Conservation (phyloP, 1,140 invertebrate genomes). For the Panonychus citri region DNA sequence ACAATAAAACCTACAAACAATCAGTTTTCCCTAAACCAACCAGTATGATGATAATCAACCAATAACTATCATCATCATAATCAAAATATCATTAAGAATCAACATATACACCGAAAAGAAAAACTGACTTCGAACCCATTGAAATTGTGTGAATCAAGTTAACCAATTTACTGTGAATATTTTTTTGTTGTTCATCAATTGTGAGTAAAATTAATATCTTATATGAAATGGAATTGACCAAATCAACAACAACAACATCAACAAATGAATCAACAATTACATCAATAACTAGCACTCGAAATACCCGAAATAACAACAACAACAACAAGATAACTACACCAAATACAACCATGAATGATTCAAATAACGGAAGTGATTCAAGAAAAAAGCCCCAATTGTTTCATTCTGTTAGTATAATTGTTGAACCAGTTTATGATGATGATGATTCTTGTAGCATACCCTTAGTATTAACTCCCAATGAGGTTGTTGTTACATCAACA, state of each 20-base stretch:
- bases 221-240: not conserved
- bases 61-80: too few relatives aligned
- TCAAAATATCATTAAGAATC: too few relatives aligned
- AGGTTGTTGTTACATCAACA: not conserved
- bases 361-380: too few relatives aligned
- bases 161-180: too few relatives aligned
- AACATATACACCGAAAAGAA: too few relatives aligned
- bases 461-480: not conserved
- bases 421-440: slow-evolving; percentile 6
- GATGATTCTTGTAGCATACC: not conserved
- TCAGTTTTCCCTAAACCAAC: too few relatives aligned
- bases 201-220: too few relatives aligned
- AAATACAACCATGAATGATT: not conserved
- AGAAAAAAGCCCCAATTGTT: not conserved
- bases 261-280: not conserved
- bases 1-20: too few relatives aligned
- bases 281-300: not conserved
- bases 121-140: too few relatives aligned
- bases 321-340: not conserved
- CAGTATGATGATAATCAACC: too few relatives aligned
- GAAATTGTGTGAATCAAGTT: too few relatives aligned
- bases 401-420: slow-evolving; percentile 11
- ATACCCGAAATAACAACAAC: not conserved
- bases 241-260: slow-evolving; percentile 1
- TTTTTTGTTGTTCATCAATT: too few relatives aligned